Evolutionary conservation across 1,140 invertebrate genomes (phyloP).

Genomic region (Heliconius melpomene): DNA sequence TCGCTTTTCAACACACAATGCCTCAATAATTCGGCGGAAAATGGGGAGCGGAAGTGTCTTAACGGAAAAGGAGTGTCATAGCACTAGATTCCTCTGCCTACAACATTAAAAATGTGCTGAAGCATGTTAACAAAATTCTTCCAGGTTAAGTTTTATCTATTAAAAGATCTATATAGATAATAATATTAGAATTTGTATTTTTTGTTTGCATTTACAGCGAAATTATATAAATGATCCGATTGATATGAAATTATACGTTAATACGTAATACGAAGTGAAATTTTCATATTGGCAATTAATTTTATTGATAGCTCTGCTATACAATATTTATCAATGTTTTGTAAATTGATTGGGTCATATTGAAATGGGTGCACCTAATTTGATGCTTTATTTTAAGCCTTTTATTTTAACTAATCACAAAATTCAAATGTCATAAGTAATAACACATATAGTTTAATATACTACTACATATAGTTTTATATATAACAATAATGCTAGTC

Average conservation of each 20-base stretch:
- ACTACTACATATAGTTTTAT: too few relatives aligned
- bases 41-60: too few relatives aligned
- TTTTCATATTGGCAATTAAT: slow-evolving; percentile 5
- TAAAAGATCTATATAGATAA: background rate
- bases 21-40: too few relatives aligned
- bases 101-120: too few relatives aligned
- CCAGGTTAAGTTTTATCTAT: background rate
- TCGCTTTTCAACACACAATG: too few relatives aligned
- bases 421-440: too few relatives aligned
- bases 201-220: background rate
- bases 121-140: too few relatives aligned
- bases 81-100: too few relatives aligned
- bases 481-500: too few relatives aligned
- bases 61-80: too few relatives aligned
- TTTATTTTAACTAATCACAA: background rate
- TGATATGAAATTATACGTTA: background rate
- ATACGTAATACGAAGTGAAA: background rate
- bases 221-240: slow-evolving; percentile 1
- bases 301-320: slow-evolving; percentile 3
- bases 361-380: background rate
- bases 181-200: background rate
- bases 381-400: background rate
- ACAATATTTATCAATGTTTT: background rate
- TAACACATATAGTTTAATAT: too few relatives aligned
- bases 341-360: slow-evolving; percentile 9